Base-by-base conservation (phyloP, 1,140 invertebrate species). In the Theocolax elegans region DNA sequence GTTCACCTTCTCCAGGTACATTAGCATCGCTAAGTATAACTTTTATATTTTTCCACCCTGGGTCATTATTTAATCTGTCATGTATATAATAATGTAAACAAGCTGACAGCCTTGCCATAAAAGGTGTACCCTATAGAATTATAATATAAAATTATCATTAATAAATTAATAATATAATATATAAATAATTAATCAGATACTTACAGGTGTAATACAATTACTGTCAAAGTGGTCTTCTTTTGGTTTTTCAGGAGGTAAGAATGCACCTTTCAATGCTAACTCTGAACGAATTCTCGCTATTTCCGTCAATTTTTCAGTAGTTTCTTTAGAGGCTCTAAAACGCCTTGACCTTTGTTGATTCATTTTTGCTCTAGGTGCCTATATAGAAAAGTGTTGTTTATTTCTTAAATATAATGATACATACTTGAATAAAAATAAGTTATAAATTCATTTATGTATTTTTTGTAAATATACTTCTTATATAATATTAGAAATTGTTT, bases 331-430 rank as follows among this genome's bases (percentile, higher is more conserved):
- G 0, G 97, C 97, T 40, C 98, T 89, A 81, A 99, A 99, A 77
- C 98, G 88, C 74, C 98, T 89, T 17, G 97, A 99, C 76, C 98
- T 87, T 84, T 99, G 98, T 82, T 99, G 98, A 86, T 99, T 99
- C 98, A 99, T 99, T 88, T 99, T 99, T 13, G 97, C 97, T 81
- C 97, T 88, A 4, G 97, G 97, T 21, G 97, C 97, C 92, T 94
- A 73, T 31, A 29, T 42, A 42, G 54, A 54, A 56, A 31, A 40
- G n/a, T n/a, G n/a, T n/a, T n/a, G n/a, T n/a, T n/a, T n/a, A n/a
- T n/a, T n/a, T n/a, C n/a, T n/a, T n/a, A n/a, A n/a, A n/a, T n/a
- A n/a, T n/a, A n/a, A n/a, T n/a, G n/a, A n/a, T n/a, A n/a, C n/a
- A n/a, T n/a, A n/a, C n/a, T n/a, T n/a, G n/a, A n/a, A n/a, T n/a